Conservation (phyloP, 1,140 invertebrate species). For the Aplysia californica region DNA sequence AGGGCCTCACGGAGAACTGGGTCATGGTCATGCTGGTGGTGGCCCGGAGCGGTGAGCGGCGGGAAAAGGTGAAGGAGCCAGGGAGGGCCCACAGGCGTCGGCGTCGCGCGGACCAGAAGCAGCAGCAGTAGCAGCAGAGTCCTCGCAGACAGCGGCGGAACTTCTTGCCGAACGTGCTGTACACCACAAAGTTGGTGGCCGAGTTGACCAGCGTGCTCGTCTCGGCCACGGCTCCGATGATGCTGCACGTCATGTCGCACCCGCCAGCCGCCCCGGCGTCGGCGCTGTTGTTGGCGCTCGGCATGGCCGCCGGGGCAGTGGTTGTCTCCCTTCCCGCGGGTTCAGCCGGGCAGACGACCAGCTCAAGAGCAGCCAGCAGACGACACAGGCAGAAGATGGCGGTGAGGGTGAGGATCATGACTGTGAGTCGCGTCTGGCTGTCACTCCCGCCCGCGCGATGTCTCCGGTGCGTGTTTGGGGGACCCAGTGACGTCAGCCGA, state of each 20-base stretch:
- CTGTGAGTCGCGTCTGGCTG: conserved; percentile 22
- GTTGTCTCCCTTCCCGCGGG: background rate
- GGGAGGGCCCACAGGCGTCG: too few relatives aligned
- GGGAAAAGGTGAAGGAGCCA: too few relatives aligned
- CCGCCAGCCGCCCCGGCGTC: too few relatives aligned
- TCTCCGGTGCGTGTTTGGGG: too few relatives aligned
- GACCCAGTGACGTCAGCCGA: too few relatives aligned
- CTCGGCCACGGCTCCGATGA: conserved; percentile 64
- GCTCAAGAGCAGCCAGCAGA: conserved; percentile 30
- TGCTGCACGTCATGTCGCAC: conserved; percentile 24
- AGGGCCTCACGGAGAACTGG: too few relatives aligned
- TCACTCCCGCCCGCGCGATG: conserved; percentile 13
- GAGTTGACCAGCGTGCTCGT: conserved; percentile 76
- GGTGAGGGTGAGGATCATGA: conserved; percentile 30
- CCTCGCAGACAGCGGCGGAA: conserved; percentile 74
- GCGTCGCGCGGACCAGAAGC: too few relatives aligned
- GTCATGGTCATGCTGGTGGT: too few relatives aligned
- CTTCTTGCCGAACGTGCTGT: conserved; percentile 92
- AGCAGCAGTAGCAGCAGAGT: background rate
- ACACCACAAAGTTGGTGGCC: conserved; percentile 77
- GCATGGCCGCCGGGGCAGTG: too few relatives aligned
- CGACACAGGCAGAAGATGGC: conserved; percentile 35
- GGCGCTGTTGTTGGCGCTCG: too few relatives aligned
- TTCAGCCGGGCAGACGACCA: conserved; percentile 27
- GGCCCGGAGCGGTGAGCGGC: too few relatives aligned